Percentiles rank a stretch among this genome's conserved stretches.
Evolutionary conservation across 2,888 invertebrate species (phyloP).

Genomic region (Eurois occulta): DNA sequence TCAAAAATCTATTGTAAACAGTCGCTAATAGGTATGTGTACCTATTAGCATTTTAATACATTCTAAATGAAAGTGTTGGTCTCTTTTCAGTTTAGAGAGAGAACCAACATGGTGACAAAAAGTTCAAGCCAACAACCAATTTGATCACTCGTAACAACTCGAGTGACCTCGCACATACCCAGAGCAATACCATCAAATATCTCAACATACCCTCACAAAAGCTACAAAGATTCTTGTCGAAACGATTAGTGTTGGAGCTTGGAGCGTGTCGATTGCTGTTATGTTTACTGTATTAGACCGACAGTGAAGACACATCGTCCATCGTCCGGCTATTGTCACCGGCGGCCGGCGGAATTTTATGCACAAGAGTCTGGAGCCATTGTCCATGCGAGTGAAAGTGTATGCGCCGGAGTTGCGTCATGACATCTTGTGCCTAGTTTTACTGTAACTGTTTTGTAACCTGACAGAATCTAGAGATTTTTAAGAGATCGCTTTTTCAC

Average conservation of each 20-base stretch:
- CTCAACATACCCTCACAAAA: conserved; percentile 10
- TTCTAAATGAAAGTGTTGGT: too few species aligned
- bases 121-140: not conserved
- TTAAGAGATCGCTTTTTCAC: not conserved
- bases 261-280: conserved; percentile 48
- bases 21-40: too few species aligned
- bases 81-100: too few species aligned
- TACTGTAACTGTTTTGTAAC: conserved; percentile 43
- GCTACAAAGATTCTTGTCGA: conserved; percentile 47
- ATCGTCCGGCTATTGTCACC: conserved; percentile 67
- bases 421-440: conserved; percentile 52
- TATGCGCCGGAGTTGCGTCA: conserved; percentile 62
- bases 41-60: not conserved
- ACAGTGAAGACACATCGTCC: conserved; percentile 55
- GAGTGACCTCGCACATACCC: conserved; percentile 1
- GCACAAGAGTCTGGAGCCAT: conserved; percentile 63
- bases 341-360: conserved; percentile 57
- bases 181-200: conserved; percentile 21
- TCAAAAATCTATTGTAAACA: not conserved
- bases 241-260: conserved; percentile 54
- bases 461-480: conserved; percentile 24
- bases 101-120: not conserved
- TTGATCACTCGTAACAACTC: not conserved
- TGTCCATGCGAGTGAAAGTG: conserved; percentile 64
- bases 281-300: conserved; percentile 51